A percentile compares a stretch with the other conserved stretches of the same genome.
Evolutionary conservation across 2,797 vertebrate species (phyloP).

Genomic region (Adelosebastes latens): DNA sequence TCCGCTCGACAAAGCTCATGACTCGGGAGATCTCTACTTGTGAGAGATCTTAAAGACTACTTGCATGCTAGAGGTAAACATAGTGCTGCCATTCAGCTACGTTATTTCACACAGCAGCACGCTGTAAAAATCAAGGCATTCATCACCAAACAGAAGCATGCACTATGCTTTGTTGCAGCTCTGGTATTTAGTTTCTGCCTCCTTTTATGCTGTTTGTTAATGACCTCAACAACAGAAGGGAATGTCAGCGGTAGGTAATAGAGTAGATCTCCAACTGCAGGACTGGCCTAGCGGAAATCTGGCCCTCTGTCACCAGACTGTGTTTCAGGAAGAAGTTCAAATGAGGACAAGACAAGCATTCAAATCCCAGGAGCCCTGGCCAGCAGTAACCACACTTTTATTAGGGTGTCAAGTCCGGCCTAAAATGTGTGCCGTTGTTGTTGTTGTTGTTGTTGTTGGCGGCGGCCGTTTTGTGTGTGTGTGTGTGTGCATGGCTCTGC

Average conservation of each 20-base stretch:
- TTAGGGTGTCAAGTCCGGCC: conserved; percentile 76
- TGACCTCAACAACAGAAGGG: conserved; percentile 69
- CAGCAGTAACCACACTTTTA: conserved; percentile 81
- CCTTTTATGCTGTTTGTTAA: conserved; percentile 68
- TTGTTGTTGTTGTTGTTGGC: conserved; percentile 40
- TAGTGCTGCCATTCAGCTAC: conserved; percentile 53
- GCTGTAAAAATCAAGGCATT: conserved; percentile 59
- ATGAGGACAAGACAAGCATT: conserved; percentile 80
- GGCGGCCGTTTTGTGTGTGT: conserved; percentile 24
- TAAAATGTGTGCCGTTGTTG: conserved; percentile 62
- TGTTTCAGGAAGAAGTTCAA: conserved; percentile 80
- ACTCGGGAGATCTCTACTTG: conserved; percentile 35
- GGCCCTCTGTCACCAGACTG: conserved; percentile 68
- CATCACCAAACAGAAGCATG: conserved; percentile 54
- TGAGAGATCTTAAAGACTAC: conserved; percentile 18
- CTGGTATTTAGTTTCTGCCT: conserved; percentile 68
- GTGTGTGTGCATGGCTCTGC: conserved; percentile 26
- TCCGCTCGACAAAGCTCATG: conserved; percentile 14
- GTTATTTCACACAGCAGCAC: conserved; percentile 43
- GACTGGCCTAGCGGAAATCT: conserved; percentile 70
- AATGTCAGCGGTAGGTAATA: conserved; percentile 74
- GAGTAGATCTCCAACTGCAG: conserved; percentile 58
- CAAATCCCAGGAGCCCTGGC: conserved; percentile 75
- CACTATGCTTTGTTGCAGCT: conserved; percentile 62
- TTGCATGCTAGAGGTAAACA: conserved; percentile 47